Conservation (phyloP, 2,888 invertebrate genomes). For the Cremastinae sp. region DNA sequence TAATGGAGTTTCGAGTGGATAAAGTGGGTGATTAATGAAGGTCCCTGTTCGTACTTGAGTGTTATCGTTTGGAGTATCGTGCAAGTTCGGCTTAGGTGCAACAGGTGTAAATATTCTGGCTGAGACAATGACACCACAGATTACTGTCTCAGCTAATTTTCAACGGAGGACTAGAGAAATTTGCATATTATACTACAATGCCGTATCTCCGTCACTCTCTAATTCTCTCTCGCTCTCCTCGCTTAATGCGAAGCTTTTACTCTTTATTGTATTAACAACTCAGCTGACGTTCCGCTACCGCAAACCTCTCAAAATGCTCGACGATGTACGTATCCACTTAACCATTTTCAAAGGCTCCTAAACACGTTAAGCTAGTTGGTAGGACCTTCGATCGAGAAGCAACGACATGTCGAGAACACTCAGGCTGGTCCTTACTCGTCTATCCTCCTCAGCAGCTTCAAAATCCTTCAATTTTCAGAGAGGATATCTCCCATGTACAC, state of each 20-base stretch:
- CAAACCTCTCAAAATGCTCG: constrained; percentile 34
- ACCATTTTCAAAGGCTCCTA: constrained; percentile 36
- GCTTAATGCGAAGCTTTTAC: constrained; percentile 18
- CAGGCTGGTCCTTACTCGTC: too few species aligned
- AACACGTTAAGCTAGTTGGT: constrained; percentile 11
- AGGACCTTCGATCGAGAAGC: background rate
- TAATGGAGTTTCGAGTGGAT: constrained; percentile 10
- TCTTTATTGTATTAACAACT: constrained; percentile 25
- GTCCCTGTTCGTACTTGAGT: constrained; percentile 11
- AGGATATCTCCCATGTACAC: too few species aligned
- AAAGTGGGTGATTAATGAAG: constrained; percentile 13
- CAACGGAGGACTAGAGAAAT: constrained; percentile 34
- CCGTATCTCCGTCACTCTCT: background rate
- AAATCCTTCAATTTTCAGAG: too few species aligned
- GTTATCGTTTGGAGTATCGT: constrained; percentile 1
- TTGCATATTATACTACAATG: constrained; percentile 45
- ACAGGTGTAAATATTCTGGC: constrained; percentile 52
- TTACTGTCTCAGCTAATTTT: constrained; percentile 56
- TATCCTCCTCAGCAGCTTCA: too few species aligned
- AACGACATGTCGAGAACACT: too few species aligned
- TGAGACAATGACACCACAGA: constrained; percentile 45
- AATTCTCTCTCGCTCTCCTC: constrained; percentile 9
- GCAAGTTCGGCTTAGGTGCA: constrained; percentile 42
- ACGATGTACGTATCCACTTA: constrained; percentile 13
- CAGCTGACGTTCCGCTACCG: constrained; percentile 26